Evolutionary conservation across 2,888 invertebrate genomes (phyloP), one percentile per base, ranked within the genome.

Genomic region (Emmelina monodactyla): DNA sequence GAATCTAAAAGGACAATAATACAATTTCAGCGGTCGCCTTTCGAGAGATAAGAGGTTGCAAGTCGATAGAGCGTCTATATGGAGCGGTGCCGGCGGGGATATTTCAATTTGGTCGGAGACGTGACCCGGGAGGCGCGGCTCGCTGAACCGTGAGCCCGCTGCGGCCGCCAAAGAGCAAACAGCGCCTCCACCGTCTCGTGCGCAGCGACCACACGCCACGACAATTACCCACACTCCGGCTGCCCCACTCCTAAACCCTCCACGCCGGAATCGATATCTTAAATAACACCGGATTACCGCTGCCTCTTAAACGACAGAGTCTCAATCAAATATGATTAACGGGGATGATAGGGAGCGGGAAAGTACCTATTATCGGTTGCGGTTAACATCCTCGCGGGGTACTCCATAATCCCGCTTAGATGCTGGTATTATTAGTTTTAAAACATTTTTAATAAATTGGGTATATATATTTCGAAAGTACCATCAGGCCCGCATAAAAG

Each of bases 41-140:
- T n/a, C n/a, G n/a, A n/a, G n/a, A n/a, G n/a, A n/a, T n/a, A n/a
- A n/a, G n/a, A n/a, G n/a, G n/a, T n/a, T n/a, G n/a, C n/a, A n/a
- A n/a, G n/a, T n/a, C n/a, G n/a, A n/a, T n/a, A n/a, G n/a, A n/a
- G n/a, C n/a, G n/a, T n/a, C n/a, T n/a, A n/a, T n/a, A n/a, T n/a
- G n/a, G n/a, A n/a, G n/a, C n/a, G 51, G 53, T 55, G 53, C 50
- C 53, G 58, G 62, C 62, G 62, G 61, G 67, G 72, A 73, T 76
- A 79, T 79, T 79, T 79, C 78, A 79, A 79, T 78, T 79, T 79
- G 64, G 75, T 61, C 60, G 59, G 68, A 69, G 76, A 76, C 66
- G 70, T 69, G 73, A 70, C 69, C 72, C 71, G 64, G 64, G 75
- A 75, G 73, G 70, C 69, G 64, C 76, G 76, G 75, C 66, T 73